Conservation (phyloP, 2,113 vertebrate genomes). For the Pyxicephalus adspersus region DNA sequence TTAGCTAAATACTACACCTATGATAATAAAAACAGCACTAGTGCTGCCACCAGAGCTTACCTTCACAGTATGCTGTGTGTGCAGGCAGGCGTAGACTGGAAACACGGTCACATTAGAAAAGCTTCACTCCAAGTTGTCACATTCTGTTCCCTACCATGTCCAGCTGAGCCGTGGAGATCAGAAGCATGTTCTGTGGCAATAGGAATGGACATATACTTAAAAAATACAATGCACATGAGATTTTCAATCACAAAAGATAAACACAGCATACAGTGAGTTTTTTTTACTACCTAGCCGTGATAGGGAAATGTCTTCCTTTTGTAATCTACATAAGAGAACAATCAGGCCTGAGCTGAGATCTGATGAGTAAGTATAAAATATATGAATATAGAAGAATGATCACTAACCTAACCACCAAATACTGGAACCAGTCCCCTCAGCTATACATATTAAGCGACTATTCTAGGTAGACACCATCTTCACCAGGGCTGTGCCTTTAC, state of each 20-base stretch:
- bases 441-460: no score
- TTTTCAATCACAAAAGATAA: neutral
- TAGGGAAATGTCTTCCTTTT: no score
- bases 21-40: no score
- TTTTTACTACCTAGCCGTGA: neutral
- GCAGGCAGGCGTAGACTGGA: neutral
- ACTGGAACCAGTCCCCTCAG: no score
- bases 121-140: neutral
- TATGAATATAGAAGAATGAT: neutral
- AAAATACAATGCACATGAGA: neutral
- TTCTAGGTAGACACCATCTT: no score
- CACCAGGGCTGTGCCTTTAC: no score
- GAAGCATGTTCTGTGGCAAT: neutral
- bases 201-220: neutral
- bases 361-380: no score
- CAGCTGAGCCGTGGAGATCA: neutral
- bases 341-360: no score
- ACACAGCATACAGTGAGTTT: neutral
- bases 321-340: no score
- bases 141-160: neutral
- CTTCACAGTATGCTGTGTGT: neutral
- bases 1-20: neutral
- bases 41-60: neutral
- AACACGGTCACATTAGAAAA: neutral
- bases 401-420: neutral